These are phyloP conservation scores for Geococcyx californianus DNA, from an alignment of 2,113 vertebrate species.

Conservation along the genomic window DNA sequence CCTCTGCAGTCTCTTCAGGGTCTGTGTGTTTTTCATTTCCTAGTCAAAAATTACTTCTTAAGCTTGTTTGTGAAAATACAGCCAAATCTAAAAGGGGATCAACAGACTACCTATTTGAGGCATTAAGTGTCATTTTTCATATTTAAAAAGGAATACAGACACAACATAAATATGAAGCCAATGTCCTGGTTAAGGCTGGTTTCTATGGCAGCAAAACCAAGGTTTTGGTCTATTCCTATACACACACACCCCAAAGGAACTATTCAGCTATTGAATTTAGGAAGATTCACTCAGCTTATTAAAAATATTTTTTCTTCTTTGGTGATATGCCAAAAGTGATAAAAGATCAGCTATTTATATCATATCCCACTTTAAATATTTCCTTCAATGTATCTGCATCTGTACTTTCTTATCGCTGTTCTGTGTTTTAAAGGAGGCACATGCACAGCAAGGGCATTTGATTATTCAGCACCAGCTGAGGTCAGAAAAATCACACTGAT, in stretches of 20 bases:
- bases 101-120: not conserved
- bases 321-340: not conserved
- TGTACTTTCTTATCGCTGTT: not conserved
- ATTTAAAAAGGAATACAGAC: constrained; percentile 40
- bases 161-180: constrained; percentile 40
- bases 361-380: not conserved
- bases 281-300: constrained; percentile 43
- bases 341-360: not conserved
- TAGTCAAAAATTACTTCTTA: constrained; percentile 20
- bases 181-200: constrained; percentile 32
- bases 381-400: not conserved
- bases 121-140: not conserved
- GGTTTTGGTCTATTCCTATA: not conserved
- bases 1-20: not conserved
- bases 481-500: constrained; percentile 16
- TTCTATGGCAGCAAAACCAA: constrained; percentile 63
- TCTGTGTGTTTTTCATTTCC: not conserved
- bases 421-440: not conserved
- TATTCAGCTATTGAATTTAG: constrained; percentile 41
- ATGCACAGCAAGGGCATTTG: not conserved
- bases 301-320: constrained; percentile 41
- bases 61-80: not conserved
- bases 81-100: not conserved
- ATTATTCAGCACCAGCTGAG: constrained; percentile 3
- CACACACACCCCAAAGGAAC: not conserved